Conservation (phyloP, 2,797 vertebrate species). For the Scolopax rusticola region DNA sequence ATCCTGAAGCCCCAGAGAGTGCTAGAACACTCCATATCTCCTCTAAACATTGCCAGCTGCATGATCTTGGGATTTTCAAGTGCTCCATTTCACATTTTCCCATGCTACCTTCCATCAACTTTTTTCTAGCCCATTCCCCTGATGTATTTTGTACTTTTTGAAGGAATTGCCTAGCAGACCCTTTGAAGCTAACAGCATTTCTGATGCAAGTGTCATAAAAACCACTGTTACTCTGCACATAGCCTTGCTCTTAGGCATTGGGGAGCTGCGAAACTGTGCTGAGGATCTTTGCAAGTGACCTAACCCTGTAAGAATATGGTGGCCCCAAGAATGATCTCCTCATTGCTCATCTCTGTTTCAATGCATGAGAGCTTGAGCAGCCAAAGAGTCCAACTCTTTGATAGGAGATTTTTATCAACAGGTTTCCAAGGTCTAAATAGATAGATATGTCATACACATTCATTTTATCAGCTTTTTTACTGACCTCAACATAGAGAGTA, state of each 20-base stretch:
- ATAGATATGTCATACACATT: background rate
- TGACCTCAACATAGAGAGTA: constrained; percentile 3
- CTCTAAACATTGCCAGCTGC: background rate
- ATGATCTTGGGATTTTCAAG: background rate
- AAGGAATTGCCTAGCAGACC: background rate
- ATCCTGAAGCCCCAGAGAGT: background rate
- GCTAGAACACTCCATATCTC: background rate
- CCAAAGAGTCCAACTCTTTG: background rate
- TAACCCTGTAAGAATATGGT: background rate
- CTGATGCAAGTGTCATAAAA: background rate
- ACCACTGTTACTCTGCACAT: background rate
- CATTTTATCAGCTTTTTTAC: background rate
- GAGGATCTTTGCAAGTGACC: background rate
- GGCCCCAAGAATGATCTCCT: background rate
- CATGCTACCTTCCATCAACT: background rate
- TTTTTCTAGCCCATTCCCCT: constrained; percentile 3
- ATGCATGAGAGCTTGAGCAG: background rate
- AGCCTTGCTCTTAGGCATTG: background rate
- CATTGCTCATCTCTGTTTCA: background rate
- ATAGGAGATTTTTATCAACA: background rate
- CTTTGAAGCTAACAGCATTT: constrained; percentile 9
- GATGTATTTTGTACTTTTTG: background rate
- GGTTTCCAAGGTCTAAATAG: constrained; percentile 9
- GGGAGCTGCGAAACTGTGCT: background rate
- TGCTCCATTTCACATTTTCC: background rate